phyloP scores from a whole-genome alignment of 2,113 vertebrate species.

The Melospiza melodia region DNA sequence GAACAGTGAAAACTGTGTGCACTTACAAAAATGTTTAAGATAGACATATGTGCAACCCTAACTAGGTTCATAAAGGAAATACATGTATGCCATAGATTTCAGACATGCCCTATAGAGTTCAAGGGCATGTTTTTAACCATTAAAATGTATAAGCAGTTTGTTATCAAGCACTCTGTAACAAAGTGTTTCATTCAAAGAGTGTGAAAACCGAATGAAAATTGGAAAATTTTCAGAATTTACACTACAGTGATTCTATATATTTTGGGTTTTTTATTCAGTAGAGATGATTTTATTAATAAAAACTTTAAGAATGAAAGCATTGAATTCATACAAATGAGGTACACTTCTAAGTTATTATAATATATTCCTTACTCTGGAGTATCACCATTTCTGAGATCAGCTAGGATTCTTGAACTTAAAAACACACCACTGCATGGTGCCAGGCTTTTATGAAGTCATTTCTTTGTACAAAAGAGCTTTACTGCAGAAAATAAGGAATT shows the following conservation, averaged over 20 bases:
- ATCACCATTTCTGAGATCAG: background rate
- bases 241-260: background rate
- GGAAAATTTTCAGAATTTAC: background rate
- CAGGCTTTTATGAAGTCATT: background rate
- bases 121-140: background rate
- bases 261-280: background rate
- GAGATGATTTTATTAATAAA: background rate
- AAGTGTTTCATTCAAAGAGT: background rate
- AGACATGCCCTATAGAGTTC: background rate
- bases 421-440: background rate
- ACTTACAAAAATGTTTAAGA: background rate
- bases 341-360: background rate
- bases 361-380: background rate
- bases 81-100: background rate
- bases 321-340: background rate
- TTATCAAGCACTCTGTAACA: background rate
- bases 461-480: background rate
- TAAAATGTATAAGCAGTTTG: background rate
- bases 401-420: background rate
- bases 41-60: rapidly evolving
- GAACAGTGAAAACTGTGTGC: background rate
- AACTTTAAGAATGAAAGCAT: background rate
- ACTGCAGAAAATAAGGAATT: background rate
- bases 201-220: background rate
- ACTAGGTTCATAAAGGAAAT: background rate